Evolutionary conservation across 2,888 invertebrate species (phyloP).

Genomic region (Torymus texanus): DNA sequence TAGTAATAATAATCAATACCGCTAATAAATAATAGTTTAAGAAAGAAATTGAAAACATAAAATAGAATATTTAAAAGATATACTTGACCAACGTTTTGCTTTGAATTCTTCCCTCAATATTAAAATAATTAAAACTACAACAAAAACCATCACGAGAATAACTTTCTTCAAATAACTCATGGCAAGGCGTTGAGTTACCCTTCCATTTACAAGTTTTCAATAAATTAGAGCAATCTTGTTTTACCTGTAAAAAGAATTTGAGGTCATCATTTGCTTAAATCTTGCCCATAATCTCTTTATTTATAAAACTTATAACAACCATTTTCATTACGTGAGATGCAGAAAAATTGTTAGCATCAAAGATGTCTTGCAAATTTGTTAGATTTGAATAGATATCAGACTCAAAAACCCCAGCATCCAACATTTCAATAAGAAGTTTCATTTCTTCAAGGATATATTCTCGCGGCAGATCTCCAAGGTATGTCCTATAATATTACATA

Average conservation of each 20-base stretch:
- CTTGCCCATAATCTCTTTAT: no score
- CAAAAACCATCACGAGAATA: constrained; percentile 78
- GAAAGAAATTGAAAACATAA: neutral
- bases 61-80: neutral
- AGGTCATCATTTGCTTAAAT: neutral
- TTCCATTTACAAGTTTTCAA: constrained; percentile 80
- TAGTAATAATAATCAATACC: no score
- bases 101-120: constrained; percentile 69
- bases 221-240: constrained; percentile 77
- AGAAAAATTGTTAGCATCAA: constrained; percentile 64
- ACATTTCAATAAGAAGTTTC: constrained; percentile 63
- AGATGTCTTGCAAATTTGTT: constrained; percentile 63
- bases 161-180: constrained; percentile 76
- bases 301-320: constrained; percentile 54
- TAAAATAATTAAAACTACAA: constrained; percentile 81
- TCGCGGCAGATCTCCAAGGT: constrained; percentile 57
- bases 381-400: constrained; percentile 63
- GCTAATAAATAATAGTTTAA: neutral
- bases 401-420: constrained; percentile 63
- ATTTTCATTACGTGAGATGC: constrained; percentile 59
- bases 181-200: constrained; percentile 76
- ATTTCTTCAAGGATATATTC: constrained; percentile 65
- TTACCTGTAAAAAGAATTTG: constrained; percentile 70
- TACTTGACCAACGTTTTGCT: constrained; percentile 48
- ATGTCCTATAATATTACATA: constrained; percentile 57